A percentile compares a stretch with the other conserved stretches of the same genome.
Evolutionary conservation across 2,888 invertebrate genomes (phyloP).

Genomic region (Andrena minutula): DNA sequence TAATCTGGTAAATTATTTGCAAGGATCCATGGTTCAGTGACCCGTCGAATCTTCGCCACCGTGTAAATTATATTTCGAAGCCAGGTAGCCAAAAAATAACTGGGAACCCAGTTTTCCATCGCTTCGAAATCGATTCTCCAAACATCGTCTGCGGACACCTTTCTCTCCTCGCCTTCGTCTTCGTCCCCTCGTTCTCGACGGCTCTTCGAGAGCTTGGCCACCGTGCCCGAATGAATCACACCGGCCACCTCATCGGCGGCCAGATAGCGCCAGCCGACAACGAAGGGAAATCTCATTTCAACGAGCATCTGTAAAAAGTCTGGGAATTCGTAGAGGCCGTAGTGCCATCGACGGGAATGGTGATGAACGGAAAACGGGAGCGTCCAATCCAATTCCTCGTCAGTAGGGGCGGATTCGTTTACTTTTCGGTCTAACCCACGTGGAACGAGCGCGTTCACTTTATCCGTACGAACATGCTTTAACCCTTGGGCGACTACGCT

Average conservation of each 20-base stretch:
- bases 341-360: slow-evolving; percentile 41
- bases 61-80: slow-evolving; percentile 3
- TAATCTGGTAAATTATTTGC: too few relatives aligned
- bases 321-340: slow-evolving; percentile 46
- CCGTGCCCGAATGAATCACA: slow-evolving; percentile 58
- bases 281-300: slow-evolving; percentile 55
- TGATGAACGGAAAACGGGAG: slow-evolving; percentile 36
- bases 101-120: background rate
- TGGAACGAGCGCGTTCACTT: slow-evolving; percentile 1
- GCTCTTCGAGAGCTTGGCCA: slow-evolving; percentile 2
- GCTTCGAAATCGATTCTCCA: slow-evolving; percentile 25
- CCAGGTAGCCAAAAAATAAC: background rate
- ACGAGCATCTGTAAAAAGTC: slow-evolving; percentile 53
- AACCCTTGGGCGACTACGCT: background rate
- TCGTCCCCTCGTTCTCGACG: slow-evolving; percentile 11
- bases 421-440: slow-evolving; percentile 24
- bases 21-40: too few relatives aligned
- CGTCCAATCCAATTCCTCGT: slow-evolving; percentile 49
- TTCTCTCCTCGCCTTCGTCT: slow-evolving; percentile 5
- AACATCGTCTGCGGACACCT: background rate
- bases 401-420: slow-evolving; percentile 37
- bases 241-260: slow-evolving; percentile 26
- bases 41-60: too few relatives aligned
- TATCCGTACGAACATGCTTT: slow-evolving; percentile 15
- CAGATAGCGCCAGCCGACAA: slow-evolving; percentile 31